These are phyloP conservation scores for Anolis apletophallus DNA, from an alignment of 2,797 vertebrate genomes.

Conservation along the genomic window DNA sequence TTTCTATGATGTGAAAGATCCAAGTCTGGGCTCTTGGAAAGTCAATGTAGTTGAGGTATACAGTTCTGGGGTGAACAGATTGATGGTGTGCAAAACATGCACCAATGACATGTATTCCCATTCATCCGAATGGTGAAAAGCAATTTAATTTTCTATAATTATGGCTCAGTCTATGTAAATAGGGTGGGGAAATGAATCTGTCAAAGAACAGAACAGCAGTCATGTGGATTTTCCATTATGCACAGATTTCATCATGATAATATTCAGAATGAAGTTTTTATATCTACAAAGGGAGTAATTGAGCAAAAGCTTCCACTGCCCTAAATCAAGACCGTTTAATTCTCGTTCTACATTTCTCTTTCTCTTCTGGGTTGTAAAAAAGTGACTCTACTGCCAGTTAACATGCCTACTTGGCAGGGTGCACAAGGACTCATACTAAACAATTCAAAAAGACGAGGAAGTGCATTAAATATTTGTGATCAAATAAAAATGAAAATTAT, in stretches of 20 bases:
- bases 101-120: too few relatives aligned
- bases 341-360: conserved; percentile 7
- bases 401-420: too few relatives aligned
- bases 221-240: background rate
- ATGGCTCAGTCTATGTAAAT: background rate
- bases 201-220: background rate
- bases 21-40: too few relatives aligned
- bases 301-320: background rate
- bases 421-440: background rate
- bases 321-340: conserved; percentile 6
- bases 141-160: background rate
- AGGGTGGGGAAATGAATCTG: background rate
- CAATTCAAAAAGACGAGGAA: background rate
- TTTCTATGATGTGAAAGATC: too few relatives aligned
- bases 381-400: background rate
- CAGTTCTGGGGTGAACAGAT: background rate
- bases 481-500: background rate
- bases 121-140: background rate
- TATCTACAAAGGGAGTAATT: conserved; percentile 19
- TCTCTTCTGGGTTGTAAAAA: background rate
- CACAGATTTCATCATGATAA: conserved; percentile 21
- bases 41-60: background rate
- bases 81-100: background rate
- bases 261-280: conserved; percentile 27
- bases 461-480: background rate